These are phyloP conservation scores for Augochlora pura DNA, from an alignment of 1,140 invertebrate species.

Conservation along the genomic window DNA sequence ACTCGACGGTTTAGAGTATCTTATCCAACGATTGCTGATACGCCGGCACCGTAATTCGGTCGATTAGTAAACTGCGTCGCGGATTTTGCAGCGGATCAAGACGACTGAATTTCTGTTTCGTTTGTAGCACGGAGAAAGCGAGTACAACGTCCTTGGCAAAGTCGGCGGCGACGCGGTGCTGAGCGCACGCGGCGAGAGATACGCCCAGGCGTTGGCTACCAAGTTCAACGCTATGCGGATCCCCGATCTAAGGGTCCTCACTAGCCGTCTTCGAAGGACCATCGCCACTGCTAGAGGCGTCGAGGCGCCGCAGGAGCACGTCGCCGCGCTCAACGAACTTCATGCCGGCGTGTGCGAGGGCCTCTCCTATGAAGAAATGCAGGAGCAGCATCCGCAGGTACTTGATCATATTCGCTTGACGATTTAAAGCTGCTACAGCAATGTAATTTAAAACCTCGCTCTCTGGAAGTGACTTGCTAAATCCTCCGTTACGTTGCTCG, in stretches of 20 bases:
- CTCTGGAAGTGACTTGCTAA: too few relatives aligned
- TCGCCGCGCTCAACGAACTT: conserved; percentile 92
- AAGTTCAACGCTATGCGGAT: conserved; percentile 87
- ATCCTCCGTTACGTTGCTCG: too few relatives aligned
- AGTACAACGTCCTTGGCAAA: conserved; percentile 93
- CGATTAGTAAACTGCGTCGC: not conserved
- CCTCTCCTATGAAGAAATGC: conserved; percentile 96
- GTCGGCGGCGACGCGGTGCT: conserved; percentile 94
- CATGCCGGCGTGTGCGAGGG: conserved; percentile 96
- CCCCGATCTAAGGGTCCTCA: conserved; percentile 90
- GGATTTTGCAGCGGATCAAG: too few relatives aligned
- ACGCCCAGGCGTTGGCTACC: conserved; percentile 87
- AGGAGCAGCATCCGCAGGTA: conserved; percentile 90
- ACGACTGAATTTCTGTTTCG: not conserved
- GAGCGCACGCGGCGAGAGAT: conserved; percentile 89
- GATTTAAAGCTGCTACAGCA: too few relatives aligned
- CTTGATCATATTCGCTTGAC: not conserved
- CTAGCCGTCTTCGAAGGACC: conserved; percentile 91
- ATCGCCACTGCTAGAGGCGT: conserved; percentile 92
- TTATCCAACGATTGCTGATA: too few relatives aligned
- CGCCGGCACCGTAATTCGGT: too few relatives aligned
- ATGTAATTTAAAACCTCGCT: too few relatives aligned
- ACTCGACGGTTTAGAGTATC: too few relatives aligned
- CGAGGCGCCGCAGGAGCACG: conserved; percentile 89
- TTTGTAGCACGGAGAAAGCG: conserved; percentile 93